Conservation (phyloP, 2,113 vertebrate genomes). For the Lethenteron camtschaticum region DNA sequence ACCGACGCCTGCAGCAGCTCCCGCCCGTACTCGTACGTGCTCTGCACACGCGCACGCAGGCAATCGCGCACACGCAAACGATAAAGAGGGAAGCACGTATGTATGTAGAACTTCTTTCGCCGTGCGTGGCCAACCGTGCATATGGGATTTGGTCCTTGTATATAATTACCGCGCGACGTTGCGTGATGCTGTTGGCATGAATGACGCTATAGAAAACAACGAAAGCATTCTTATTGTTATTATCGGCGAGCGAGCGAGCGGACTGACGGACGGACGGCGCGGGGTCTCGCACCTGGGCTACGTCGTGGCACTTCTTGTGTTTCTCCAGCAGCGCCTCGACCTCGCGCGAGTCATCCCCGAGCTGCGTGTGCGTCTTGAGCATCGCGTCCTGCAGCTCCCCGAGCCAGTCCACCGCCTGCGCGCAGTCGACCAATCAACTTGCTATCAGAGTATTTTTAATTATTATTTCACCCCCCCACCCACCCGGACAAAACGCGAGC, state of each 20-base stretch:
- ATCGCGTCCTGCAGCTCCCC: slow-evolving; percentile 75
- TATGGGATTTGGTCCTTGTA: neutral
- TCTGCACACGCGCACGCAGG: slow-evolving; percentile 24
- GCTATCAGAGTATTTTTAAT: no score
- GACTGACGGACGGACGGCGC: neutral
- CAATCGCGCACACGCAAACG: slow-evolving; percentile 2
- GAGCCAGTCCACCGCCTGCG: slow-evolving; percentile 82
- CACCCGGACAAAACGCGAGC: no score
- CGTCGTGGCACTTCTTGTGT: slow-evolving; percentile 91
- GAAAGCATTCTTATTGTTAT: neutral
- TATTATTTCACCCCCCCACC: no score
- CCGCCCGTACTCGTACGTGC: slow-evolving; percentile 85
- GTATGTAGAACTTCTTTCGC: neutral
- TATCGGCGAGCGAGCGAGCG: neutral
- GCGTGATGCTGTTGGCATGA: neutral
- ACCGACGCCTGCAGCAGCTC: slow-evolving; percentile 91
- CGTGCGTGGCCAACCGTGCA: neutral
- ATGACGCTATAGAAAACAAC: neutral
- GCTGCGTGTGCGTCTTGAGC: slow-evolving; percentile 65
- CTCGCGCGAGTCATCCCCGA: slow-evolving; percentile 79
- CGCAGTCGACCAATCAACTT: neutral
- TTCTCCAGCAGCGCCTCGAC: slow-evolving; percentile 82
- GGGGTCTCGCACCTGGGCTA: slow-evolving; percentile 54
- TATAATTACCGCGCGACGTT: neutral
- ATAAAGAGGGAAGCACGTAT: neutral